Percentiles rank a stretch among this genome's conserved stretches.
Conservation (phyloP, 2,113 vertebrate species). For the Amblyornis subalaris region DNA sequence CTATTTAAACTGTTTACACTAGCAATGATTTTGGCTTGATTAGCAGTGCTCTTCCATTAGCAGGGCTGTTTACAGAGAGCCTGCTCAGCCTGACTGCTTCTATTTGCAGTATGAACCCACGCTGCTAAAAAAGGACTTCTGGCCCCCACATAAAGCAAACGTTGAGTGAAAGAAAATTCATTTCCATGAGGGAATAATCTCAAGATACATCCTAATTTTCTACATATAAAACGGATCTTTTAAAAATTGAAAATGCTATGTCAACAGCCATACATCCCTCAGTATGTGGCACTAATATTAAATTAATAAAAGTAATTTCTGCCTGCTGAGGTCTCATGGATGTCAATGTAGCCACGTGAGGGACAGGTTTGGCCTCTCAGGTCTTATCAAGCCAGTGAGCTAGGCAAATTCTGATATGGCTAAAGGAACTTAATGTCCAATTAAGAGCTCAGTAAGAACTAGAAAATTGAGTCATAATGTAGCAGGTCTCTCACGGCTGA, state of each 20-base stretch:
- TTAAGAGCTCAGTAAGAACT: slow-evolving; percentile 7
- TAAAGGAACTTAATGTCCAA: background rate
- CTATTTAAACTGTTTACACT: background rate
- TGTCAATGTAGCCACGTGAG: background rate
- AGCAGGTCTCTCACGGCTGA: slow-evolving; percentile 10
- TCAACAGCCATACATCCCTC: background rate
- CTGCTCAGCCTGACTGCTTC: background rate
- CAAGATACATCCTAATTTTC: background rate
- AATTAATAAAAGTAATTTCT: background rate
- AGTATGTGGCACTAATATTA: background rate
- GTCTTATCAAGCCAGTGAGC: slow-evolving; percentile 14
- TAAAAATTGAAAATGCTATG: background rate
- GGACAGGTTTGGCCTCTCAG: background rate
- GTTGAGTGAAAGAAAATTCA: background rate
- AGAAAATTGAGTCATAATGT: background rate
- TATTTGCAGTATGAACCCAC: background rate
- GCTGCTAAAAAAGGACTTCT: background rate
- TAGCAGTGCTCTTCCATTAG: background rate
- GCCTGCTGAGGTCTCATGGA: background rate
- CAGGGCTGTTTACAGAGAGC: background rate
- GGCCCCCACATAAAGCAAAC: background rate
- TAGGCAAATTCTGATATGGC: background rate
- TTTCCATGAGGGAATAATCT: background rate
- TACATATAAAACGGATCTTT: background rate
- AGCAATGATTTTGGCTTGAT: background rate